Evolutionary conservation across 1,140 invertebrate species (phyloP).

Genomic region (Orchestia grillus): DNA sequence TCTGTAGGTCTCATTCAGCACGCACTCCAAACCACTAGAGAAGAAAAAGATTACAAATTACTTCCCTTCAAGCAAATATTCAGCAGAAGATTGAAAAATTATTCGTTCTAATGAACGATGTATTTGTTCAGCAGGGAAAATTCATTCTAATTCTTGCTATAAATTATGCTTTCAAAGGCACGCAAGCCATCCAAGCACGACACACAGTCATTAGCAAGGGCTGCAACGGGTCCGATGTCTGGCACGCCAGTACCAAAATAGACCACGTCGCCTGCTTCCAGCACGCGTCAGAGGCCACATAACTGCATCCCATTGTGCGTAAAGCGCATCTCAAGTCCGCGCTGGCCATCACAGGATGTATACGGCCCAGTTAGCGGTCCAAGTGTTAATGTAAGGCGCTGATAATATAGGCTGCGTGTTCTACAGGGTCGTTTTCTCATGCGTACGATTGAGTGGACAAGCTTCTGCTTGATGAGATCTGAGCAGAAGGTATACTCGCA

Average conservation of each 20-base stretch:
- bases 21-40: no score
- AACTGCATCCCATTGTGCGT: neutral
- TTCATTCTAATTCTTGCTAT: no score
- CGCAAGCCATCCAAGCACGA: neutral
- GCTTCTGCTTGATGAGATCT: neutral
- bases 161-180: no score
- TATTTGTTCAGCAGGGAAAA: no score
- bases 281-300: neutral
- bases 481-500: neutral
- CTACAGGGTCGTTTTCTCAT: neutral
- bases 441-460: neutral
- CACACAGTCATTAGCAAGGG: no score
- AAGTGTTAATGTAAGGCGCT: neutral
- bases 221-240: neutral
- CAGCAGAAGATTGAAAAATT: no score
- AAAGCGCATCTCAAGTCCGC: neutral
- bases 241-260: neutral
- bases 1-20: no score
- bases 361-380: neutral
- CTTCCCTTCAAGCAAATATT: no score
- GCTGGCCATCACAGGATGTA: neutral
- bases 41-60: no score
- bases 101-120: no score
- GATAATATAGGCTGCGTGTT: neutral
- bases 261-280: neutral